Evolutionary conservation across 53 echinoderm and acorn worm genomes (phyloP), one percentile per base, ranked within the genome.

Genomic region (Zoroaster sp.): DNA sequence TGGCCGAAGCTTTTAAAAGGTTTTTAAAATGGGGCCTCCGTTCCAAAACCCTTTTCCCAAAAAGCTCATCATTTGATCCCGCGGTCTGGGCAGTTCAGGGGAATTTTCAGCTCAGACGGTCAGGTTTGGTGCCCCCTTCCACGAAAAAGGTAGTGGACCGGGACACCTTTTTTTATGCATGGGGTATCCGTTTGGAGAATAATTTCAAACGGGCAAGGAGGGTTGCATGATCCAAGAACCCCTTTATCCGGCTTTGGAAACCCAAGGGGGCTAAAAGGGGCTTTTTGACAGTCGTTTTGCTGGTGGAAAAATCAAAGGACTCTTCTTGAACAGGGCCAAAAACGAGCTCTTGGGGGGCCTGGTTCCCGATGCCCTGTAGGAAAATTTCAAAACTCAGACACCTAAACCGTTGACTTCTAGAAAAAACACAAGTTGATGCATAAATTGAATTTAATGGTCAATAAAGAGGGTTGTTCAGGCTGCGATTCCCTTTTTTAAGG

Each of bases 381-480:
- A 87, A 37, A 30, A 77, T 23, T 87, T 87, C 39, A 88, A 78
- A 68, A 66, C 88, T 77, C 88, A 88, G 36, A 78, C 65, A 66
- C 78, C 88, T 14, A 88, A 88, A 31, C 79, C 79, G 4, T 71
- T 89, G 9, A 36, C 89, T 33, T 70, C 81, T 11, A 82, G 40
- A 46, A 40, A 81, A 82, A 32, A 28, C 72, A 18, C 67, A 80
- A 14, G 32, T 54, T 2, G 68, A 90, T 8, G 90, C 90, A 37
- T 90, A 67, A 90, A 83, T 42, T 90, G 83, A 1, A 83, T 83
- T n/a, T n/a, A n/a, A 41, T 90, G 83, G 90, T 73, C 83, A 9
- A 82, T 90, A 5, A 90, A 53, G 90, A 90, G 49, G 83, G 83
- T 37, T 82, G 81, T 30, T 75, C 83, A 46, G n/a, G 68, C 83